Conservation (phyloP, 2,797 vertebrate species). For the Rhinoraja longicauda region DNA sequence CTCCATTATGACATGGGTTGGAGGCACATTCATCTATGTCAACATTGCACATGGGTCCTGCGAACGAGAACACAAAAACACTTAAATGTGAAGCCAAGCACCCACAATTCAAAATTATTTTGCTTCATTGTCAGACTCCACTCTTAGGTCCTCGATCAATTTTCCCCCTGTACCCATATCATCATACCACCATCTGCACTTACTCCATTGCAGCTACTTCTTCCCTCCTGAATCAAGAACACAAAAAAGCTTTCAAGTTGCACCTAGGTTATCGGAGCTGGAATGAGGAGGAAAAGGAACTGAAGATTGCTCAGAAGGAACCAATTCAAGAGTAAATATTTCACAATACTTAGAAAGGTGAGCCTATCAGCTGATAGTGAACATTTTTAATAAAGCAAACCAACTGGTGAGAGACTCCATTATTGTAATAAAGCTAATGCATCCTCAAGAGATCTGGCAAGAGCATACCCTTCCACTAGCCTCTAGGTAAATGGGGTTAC, state of each 20-base stretch:
- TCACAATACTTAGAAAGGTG: neutral
- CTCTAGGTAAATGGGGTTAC: neutral
- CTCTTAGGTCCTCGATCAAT: too few species aligned
- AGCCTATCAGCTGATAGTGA: neutral
- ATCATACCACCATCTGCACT: neutral
- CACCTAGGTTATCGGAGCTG: neutral
- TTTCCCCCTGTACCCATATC: too few species aligned
- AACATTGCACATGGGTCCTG: slow-evolving; percentile 71
- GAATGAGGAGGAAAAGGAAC: neutral
- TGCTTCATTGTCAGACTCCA: too few species aligned
- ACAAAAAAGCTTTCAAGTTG: neutral
- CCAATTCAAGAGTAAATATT: neutral
- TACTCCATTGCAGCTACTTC: too few species aligned
- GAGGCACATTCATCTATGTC: slow-evolving; percentile 83
- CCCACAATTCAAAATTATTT: neutral
- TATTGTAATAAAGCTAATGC: neutral
- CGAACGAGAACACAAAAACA: neutral
- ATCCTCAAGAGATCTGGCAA: neutral
- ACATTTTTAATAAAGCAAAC: neutral
- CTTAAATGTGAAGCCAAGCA: neutral
- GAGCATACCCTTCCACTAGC: neutral
- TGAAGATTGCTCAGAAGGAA: neutral
- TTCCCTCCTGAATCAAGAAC: neutral
- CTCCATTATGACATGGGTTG: slow-evolving; percentile 80
- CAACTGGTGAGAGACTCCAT: neutral